These are phyloP conservation scores for Willowsia nigromaculata DNA, from an alignment of 2,888 invertebrate species.

Conservation along the genomic window DNA sequence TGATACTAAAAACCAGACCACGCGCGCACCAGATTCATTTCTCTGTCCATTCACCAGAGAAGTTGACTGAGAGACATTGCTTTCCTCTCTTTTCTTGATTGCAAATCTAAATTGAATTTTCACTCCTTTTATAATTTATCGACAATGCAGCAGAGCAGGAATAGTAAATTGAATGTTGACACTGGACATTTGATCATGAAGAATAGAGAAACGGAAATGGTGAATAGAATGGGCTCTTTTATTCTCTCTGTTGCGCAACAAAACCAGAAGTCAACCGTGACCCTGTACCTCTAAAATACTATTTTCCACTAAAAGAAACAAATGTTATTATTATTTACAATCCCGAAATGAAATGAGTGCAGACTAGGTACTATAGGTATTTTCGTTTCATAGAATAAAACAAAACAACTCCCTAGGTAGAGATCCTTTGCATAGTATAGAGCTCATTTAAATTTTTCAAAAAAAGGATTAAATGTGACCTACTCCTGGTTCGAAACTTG, in stretches of 20 bases:
- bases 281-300: too few species aligned
- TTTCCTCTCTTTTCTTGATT: background rate
- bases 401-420: background rate
- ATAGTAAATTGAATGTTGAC: slow-evolving; percentile 3
- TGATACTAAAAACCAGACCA: background rate
- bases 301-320: too few species aligned
- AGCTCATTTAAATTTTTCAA: slow-evolving; percentile 1
- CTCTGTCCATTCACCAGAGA: background rate
- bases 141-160: background rate
- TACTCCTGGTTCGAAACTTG: background rate
- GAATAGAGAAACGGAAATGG: background rate
- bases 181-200: background rate
- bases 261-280: background rate
- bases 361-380: too few species aligned
- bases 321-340: background rate
- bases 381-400: background rate
- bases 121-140: slow-evolving; percentile 9
- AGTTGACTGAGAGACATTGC: background rate
- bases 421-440: background rate
- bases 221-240: background rate
- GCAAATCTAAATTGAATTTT: slow-evolving; percentile 47
- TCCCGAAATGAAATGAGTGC: background rate
- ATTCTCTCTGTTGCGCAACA: background rate
- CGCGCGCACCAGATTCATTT: background rate
- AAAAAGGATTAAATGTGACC: background rate